Conservation (phyloP, 2,888 invertebrate genomes). For the Troides helena region DNA sequence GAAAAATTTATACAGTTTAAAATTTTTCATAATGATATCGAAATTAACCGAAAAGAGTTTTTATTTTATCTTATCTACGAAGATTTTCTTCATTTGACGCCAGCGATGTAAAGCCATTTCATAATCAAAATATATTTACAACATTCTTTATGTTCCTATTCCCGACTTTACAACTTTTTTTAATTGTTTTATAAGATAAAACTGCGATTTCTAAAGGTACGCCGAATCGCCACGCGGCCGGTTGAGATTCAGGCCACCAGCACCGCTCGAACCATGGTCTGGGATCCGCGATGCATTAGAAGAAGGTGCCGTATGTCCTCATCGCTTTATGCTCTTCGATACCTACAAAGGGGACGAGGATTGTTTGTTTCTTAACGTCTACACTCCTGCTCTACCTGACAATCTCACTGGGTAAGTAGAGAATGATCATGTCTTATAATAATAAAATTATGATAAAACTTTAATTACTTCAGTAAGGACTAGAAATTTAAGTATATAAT, state of each 20-base stretch:
- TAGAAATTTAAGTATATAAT: too few relatives aligned
- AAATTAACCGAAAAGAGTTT: too few relatives aligned
- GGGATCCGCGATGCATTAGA: conserved; percentile 84
- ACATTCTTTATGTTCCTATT: too few relatives aligned
- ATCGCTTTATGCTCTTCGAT: conserved; percentile 83
- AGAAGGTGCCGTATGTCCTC: conserved; percentile 86
- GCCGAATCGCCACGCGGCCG: conserved; percentile 72
- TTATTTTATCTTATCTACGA: too few relatives aligned
- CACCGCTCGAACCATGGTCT: conserved; percentile 81
- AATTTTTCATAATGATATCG: too few relatives aligned
- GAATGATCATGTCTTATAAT: not conserved
- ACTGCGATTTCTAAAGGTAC: conserved; percentile 47
- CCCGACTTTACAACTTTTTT: too few relatives aligned
- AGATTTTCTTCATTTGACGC: too few relatives aligned
- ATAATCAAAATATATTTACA: too few relatives aligned
- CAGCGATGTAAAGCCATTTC: too few relatives aligned
- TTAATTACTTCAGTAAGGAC: not conserved
- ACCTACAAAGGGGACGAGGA: conserved; percentile 83
- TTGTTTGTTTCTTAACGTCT: conserved; percentile 86
- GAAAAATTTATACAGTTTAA: too few relatives aligned
- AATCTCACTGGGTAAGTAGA: conserved; percentile 60
- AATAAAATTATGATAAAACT: not conserved
- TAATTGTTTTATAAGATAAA: too few relatives aligned
- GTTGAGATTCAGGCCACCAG: conserved; percentile 79
- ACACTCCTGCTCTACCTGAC: conserved; percentile 80